Conservation (phyloP, 1,140 invertebrate genomes). For the Grapholita molesta region DNA sequence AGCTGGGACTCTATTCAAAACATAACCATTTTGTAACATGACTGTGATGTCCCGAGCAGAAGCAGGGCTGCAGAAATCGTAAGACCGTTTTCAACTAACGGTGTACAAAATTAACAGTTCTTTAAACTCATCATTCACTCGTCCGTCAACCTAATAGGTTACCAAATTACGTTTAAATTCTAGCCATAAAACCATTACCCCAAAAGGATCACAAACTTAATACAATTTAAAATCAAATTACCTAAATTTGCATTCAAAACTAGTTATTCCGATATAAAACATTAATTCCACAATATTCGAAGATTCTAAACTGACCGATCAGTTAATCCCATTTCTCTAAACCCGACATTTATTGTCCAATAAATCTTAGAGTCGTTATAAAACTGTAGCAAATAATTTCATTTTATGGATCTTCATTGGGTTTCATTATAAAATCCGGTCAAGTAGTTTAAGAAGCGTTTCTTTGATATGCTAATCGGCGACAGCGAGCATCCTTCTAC, state of each 20-base stretch:
- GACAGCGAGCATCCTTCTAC: not conserved
- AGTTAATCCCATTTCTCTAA: not conserved
- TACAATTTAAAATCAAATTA: not conserved
- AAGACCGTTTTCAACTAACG: not conserved
- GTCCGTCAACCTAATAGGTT: not conserved
- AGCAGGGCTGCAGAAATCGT: no score
- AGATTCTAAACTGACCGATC: not conserved
- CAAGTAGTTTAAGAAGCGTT: not conserved
- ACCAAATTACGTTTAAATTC: conserved; percentile 10
- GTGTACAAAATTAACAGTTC: not conserved
- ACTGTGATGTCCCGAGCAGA: not conserved
- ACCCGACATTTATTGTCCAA: not conserved
- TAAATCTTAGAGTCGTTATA: not conserved
- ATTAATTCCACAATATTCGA: not conserved
- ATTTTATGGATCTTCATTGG: not conserved
- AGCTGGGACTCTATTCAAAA: no score
- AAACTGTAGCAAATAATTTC: not conserved
- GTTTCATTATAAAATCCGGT: not conserved
- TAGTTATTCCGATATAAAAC: not conserved
- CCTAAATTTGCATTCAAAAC: not conserved
- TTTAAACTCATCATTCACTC: not conserved
- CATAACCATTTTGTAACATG: not conserved
- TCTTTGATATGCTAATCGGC: not conserved
- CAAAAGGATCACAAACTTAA: not conserved
- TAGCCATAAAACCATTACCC: not conserved